Percentiles rank a stretch among this genome's conserved stretches.
phyloP scores from a whole-genome alignment of 2,797 vertebrate species.

The Microcaecilia unicolor region DNA sequence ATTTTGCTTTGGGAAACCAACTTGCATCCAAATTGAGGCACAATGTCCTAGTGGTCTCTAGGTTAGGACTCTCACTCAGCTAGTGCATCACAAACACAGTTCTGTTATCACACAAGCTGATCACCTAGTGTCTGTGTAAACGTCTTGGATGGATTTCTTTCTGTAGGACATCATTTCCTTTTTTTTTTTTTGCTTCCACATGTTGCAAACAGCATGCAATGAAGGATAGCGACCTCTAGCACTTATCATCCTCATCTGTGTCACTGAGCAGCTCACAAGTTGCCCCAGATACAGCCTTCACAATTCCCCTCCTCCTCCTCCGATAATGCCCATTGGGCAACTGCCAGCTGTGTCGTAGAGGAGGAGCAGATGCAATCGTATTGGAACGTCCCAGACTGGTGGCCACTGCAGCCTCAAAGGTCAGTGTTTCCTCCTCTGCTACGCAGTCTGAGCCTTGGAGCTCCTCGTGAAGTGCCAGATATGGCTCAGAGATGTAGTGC shows the following conservation, averaged over 20 bases:
- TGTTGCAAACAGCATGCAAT: slow-evolving; percentile 56
- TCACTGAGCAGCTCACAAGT: slow-evolving; percentile 81
- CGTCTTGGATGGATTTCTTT: too few species aligned
- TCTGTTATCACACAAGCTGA: too few species aligned
- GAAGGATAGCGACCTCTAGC: slow-evolving; percentile 65
- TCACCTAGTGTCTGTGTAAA: too few species aligned
- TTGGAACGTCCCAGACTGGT: slow-evolving; percentile 85
- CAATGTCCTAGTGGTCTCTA: too few species aligned
- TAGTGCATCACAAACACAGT: too few species aligned
- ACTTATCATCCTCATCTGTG: slow-evolving; percentile 92
- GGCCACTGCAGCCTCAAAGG: slow-evolving; percentile 86
- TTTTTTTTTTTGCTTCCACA: slow-evolving; percentile 41
- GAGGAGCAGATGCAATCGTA: slow-evolving; percentile 82
- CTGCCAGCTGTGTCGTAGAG: slow-evolving; percentile 90
- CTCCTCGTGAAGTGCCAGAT: slow-evolving; percentile 81
- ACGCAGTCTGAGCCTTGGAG: slow-evolving; percentile 66
- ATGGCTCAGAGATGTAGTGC: slow-evolving; percentile 93
- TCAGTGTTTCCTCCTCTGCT: slow-evolving; percentile 77
- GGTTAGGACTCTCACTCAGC: too few species aligned
- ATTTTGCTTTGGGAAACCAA: too few species aligned
- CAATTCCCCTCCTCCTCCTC: slow-evolving; percentile 66
- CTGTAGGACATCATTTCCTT: too few species aligned
- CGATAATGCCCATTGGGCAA: slow-evolving; percentile 93
- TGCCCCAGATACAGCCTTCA: slow-evolving; percentile 58
- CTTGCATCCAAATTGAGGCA: too few species aligned